These are phyloP conservation scores for Drosophila ustulata DNA, from an alignment of 2,888 invertebrate species.

Conservation along the genomic window DNA sequence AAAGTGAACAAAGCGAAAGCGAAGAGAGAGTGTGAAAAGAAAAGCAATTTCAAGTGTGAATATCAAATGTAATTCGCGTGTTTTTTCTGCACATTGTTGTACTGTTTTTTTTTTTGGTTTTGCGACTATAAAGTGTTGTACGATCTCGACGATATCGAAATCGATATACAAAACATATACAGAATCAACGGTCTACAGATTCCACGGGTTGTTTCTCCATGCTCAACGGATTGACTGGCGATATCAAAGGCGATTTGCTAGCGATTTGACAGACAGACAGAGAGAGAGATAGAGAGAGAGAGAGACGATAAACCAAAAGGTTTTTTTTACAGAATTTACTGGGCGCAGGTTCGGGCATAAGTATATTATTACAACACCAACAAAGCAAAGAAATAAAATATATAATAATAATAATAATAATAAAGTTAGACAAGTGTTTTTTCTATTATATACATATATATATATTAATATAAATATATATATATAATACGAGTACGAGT, in stretches of 20 bases:
- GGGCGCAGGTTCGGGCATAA: constrained; percentile 36
- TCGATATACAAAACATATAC: constrained; percentile 5
- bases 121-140: constrained; percentile 2
- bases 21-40: constrained; percentile 29
- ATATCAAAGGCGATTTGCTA: constrained; percentile 27
- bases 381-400: constrained; percentile 9
- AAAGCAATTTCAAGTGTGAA: constrained; percentile 51
- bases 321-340: constrained; percentile 79
- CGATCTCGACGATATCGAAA: constrained; percentile 8
- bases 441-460: constrained; percentile 46
- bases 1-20: constrained; percentile 11
- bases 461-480: constrained; percentile 35
- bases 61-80: constrained; percentile 6
- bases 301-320: constrained; percentile 55
- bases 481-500: constrained; percentile 30
- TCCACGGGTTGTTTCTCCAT: constrained; percentile 38
- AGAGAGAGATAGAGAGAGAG: constrained; percentile 1
- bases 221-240: constrained; percentile 37
- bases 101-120: constrained; percentile 51
- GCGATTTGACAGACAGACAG: constrained; percentile 15
- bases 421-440: constrained; percentile 52
- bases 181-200: constrained; percentile 1
- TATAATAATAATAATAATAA: constrained; percentile 26
- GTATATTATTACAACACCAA: constrained; percentile 20
- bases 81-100: constrained; percentile 31